Conservation (phyloP, 2,888 invertebrate genomes). For the Neoitamus cyanurus region DNA sequence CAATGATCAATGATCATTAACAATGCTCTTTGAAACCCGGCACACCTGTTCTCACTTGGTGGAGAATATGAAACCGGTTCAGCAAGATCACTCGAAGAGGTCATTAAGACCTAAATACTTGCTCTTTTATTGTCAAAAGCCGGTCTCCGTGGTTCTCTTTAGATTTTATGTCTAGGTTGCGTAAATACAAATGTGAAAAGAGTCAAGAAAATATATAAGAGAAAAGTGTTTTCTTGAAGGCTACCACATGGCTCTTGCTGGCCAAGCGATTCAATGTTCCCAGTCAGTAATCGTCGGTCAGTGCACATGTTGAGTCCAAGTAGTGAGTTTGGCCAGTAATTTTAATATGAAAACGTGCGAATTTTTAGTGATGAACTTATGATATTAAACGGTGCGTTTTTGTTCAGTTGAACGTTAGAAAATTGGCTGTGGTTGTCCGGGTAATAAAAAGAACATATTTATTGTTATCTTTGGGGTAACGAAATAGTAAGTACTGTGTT, state of each 20-base stretch:
- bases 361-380: conserved; percentile 6
- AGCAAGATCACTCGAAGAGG: neutral
- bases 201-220: neutral
- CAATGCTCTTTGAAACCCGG: neutral
- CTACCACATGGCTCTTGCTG: neutral
- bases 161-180: neutral
- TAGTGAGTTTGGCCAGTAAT: neutral
- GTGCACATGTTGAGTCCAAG: neutral
- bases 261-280: neutral
- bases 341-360: neutral
- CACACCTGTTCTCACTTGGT: neutral
- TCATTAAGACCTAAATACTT: neutral
- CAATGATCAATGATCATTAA: neutral
- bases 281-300: neutral
- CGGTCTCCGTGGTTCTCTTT: neutral
- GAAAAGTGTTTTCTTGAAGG: neutral
- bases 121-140: neutral
- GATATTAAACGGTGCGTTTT: neutral
- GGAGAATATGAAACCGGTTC: neutral
- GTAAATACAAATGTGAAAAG: neutral
- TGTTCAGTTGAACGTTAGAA: neutral
- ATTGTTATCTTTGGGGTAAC: neutral
- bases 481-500: neutral
- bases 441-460: neutral
- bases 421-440: neutral